A percentile compares a stretch with the other conserved stretches of the same genome.
phyloP scores from a whole-genome alignment of 2,888 invertebrate species.

The Tenthredo mesomela region DNA sequence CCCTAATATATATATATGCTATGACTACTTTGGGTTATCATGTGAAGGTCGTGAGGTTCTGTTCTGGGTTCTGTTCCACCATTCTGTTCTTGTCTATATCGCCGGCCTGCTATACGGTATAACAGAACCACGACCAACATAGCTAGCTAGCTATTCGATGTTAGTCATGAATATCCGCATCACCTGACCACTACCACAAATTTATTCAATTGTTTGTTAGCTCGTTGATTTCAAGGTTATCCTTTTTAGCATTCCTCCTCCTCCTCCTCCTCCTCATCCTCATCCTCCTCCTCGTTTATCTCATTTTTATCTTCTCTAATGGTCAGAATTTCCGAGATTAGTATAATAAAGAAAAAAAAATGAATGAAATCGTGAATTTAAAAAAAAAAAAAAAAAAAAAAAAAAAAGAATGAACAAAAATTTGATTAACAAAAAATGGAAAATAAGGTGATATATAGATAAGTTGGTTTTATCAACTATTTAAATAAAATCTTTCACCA shows the following conservation, averaged over 20 bases:
- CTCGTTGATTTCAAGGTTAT: background rate
- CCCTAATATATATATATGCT: background rate
- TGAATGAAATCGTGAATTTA: background rate
- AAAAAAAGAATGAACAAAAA: background rate
- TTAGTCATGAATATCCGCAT: slow-evolving; percentile 16
- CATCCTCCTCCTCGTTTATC: background rate
- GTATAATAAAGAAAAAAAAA: background rate
- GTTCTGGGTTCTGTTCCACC: background rate
- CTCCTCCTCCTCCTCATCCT: background rate
- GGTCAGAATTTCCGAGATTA: background rate
- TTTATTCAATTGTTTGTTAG: slow-evolving; percentile 39
- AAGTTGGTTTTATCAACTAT: background rate
- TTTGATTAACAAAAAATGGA: too few species aligned
- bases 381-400: background rate
- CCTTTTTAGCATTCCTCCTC: background rate
- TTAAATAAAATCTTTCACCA: background rate
- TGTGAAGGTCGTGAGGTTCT: slow-evolving; percentile 62
- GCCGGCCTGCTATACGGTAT: background rate
- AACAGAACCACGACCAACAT: background rate
- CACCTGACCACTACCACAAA: slow-evolving; percentile 29
- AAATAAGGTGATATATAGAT: background rate
- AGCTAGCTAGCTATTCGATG: background rate
- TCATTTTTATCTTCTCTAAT: background rate
- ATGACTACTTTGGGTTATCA: slow-evolving; percentile 60
- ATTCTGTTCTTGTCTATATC: background rate